phyloP scores from a whole-genome alignment of 2,888 invertebrate species.

The Spodoptera picta region DNA sequence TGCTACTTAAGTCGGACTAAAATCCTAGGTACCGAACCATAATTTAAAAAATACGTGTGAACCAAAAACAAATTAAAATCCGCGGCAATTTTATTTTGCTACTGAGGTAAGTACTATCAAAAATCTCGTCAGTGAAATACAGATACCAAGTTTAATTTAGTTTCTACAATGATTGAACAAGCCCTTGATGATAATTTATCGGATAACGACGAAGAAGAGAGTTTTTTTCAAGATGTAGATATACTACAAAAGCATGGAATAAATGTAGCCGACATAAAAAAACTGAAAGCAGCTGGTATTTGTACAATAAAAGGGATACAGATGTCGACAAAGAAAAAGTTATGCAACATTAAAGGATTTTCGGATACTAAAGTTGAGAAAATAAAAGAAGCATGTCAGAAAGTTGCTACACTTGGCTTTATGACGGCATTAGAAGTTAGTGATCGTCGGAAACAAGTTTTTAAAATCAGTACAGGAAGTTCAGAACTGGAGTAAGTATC shows the following conservation, averaged over 20 bases:
- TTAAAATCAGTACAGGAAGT: constrained; percentile 91
- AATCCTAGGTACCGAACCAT: too few relatives aligned
- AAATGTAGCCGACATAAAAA: constrained; percentile 93
- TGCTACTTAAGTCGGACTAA: too few relatives aligned
- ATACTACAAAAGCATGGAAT: constrained; percentile 89
- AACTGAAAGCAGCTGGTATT: constrained; percentile 92
- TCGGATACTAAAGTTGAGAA: constrained; percentile 93
- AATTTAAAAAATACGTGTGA: too few relatives aligned
- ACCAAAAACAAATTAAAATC: too few relatives aligned
- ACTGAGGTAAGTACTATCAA: too few relatives aligned
- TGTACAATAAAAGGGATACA: constrained; percentile 94
- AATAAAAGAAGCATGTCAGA: constrained; percentile 93
- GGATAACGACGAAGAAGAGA: constrained; percentile 90
- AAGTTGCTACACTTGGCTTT: constrained; percentile 90
- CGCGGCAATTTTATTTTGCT: too few relatives aligned
- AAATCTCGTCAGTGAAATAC: too few relatives aligned
- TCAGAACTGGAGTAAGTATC: constrained; percentile 91
- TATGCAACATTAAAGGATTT: constrained; percentile 92
- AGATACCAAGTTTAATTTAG: not conserved
- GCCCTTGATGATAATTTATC: constrained; percentile 79
- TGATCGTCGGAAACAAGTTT: constrained; percentile 91
- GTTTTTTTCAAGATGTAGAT: constrained; percentile 93
- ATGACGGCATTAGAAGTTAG: constrained; percentile 93
- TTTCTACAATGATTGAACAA: constrained; percentile 76
- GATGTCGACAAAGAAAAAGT: constrained; percentile 93